Evolutionary conservation across 1,140 invertebrate species (phyloP).

Genomic region (Diachasmimorpha longicaudata): DNA sequence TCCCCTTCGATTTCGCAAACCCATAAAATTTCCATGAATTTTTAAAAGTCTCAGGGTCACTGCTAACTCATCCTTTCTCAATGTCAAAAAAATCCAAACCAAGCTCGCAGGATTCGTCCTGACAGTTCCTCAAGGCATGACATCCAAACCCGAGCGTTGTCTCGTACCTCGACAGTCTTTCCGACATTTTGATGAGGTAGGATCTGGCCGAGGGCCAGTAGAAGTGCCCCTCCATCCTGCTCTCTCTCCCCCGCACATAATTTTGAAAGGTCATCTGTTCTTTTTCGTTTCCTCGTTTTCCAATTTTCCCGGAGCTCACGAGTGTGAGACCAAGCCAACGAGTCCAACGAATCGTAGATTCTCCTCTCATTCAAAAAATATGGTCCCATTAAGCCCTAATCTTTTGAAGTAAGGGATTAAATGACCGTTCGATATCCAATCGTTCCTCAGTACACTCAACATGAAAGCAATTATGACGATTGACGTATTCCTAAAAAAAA

Average conservation of each 20-base stretch:
- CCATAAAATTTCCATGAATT: background rate
- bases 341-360: background rate
- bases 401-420: too few relatives aligned
- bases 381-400: background rate
- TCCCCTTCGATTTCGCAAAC: background rate
- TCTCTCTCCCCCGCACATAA: background rate
- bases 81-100: background rate
- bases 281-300: background rate
- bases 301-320: background rate
- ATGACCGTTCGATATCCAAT: too few relatives aligned
- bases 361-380: conserved; percentile 5
- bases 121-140: conserved; percentile 27
- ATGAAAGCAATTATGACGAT: too few relatives aligned
- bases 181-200: conserved; percentile 51
- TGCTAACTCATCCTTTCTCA: background rate
- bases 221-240: conserved; percentile 31
- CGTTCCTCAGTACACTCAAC: too few relatives aligned
- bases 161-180: conserved; percentile 32
- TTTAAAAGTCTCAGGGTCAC: background rate
- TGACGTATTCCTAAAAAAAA: too few relatives aligned
- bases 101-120: conserved; percentile 5
- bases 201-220: conserved; percentile 47
- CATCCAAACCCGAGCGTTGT: conserved; percentile 23
- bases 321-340: background rate
- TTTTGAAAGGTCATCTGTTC: background rate